Evolutionary conservation across 2,888 invertebrate species (phyloP).

Genomic region (Deroplatys truncata): DNA sequence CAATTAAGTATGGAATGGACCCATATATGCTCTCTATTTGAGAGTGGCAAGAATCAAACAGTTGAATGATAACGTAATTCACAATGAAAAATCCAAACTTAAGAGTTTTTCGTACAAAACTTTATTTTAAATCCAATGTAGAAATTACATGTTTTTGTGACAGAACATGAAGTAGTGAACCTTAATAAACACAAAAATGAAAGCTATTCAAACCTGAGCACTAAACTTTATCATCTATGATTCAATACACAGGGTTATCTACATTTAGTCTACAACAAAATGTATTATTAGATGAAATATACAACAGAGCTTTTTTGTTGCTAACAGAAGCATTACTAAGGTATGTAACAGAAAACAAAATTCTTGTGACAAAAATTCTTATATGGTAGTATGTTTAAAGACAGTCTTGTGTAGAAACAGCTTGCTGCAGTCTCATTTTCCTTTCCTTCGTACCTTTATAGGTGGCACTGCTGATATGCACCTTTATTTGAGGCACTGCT

Average conservation of each 20-base stretch:
- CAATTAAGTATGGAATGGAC: too few species aligned
- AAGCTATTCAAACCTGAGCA: background rate
- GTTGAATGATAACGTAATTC: background rate
- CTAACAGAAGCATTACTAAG: background rate
- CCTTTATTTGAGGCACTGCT: background rate
- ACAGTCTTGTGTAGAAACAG: background rate
- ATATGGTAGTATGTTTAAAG: too few species aligned
- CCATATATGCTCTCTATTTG: too few species aligned
- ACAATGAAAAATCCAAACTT: background rate
- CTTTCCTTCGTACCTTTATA: background rate
- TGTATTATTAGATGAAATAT: background rate
- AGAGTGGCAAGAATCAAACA: too few species aligned
- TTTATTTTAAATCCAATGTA: background rate
- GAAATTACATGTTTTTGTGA: background rate
- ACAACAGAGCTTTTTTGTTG: background rate
- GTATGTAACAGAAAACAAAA: background rate
- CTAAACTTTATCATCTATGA: background rate
- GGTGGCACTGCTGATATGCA: background rate
- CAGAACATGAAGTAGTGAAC: background rate
- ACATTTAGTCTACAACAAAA: background rate
- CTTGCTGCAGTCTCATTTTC: too few species aligned
- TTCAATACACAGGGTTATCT: background rate
- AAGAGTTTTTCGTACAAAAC: background rate
- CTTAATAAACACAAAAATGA: background rate
- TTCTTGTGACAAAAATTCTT: too few species aligned